Conservation (phyloP, 2,797 vertebrate species). For the Limosa lapponica region DNA sequence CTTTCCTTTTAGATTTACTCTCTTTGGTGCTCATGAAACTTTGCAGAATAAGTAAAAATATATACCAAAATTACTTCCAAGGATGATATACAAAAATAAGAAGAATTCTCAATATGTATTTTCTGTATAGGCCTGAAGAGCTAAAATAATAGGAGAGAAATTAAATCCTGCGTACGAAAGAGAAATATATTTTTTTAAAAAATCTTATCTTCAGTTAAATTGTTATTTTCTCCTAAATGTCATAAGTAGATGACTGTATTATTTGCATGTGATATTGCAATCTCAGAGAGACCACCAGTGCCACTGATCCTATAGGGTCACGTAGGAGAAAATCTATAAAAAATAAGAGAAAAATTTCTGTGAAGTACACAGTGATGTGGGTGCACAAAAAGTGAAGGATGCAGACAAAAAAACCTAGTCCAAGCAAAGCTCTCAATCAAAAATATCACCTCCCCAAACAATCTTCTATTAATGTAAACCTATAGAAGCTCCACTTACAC, state of each 20-base stretch:
- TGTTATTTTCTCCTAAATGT: background rate
- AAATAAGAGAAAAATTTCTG: background rate
- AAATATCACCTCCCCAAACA: background rate
- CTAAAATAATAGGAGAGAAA: background rate
- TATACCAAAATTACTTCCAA: background rate
- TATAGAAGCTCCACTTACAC: background rate
- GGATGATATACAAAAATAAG: background rate
- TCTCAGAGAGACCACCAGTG: background rate
- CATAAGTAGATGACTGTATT: background rate
- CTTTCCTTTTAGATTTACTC: background rate
- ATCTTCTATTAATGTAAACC: background rate
- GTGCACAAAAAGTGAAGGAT: background rate
- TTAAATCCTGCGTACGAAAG: background rate
- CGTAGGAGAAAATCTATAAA: background rate
- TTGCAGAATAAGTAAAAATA: background rate
- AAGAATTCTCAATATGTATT: accelerated
- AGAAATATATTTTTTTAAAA: background rate
- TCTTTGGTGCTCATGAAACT: background rate
- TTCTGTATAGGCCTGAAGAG: background rate
- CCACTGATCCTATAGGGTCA: accelerated
- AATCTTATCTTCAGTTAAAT: background rate
- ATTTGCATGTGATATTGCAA: background rate
- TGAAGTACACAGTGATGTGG: background rate
- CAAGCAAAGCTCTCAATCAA: background rate
- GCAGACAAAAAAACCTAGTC: background rate